Evolutionary conservation across 2,113 vertebrate genomes (phyloP).

Genomic region (Corythoichthys haematopterus): DNA sequence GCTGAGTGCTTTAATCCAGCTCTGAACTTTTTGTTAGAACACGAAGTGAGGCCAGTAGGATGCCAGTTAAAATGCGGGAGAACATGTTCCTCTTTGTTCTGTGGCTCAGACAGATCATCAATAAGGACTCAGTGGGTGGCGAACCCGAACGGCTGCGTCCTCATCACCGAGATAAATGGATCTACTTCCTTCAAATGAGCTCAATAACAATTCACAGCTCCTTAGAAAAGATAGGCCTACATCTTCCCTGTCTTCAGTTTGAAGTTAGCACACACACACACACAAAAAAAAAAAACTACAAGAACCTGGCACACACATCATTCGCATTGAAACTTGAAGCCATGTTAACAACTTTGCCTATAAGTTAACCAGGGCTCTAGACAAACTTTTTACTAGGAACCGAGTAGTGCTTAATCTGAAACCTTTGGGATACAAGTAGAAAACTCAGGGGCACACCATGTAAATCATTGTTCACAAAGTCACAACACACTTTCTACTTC

Average conservation of each 20-base stretch:
- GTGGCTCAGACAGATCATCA: constrained; percentile 18
- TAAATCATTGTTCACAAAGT: no score
- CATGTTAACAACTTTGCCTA: background rate
- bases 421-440: background rate
- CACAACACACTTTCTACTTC: no score
- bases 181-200: constrained; percentile 26
- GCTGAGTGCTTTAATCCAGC: background rate
- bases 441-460: no score
- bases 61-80: background rate
- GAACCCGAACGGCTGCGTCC: constrained; percentile 29
- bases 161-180: constrained; percentile 38
- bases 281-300: background rate
- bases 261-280: background rate
- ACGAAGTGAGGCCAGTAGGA: background rate
- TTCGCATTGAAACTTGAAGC: background rate
- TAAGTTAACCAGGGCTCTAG: no score
- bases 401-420: background rate
- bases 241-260: background rate
- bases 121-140: constrained; percentile 31
- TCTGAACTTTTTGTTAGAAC: background rate
- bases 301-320: background rate
- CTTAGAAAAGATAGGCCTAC: constrained; percentile 31
- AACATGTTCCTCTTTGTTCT: constrained; percentile 3
- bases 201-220: constrained; percentile 25
- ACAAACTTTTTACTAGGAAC: no score